Evolutionary conservation across 2,888 invertebrate species (phyloP), one percentile per base, ranked within the genome.

Genomic region (Drosophila nigritarsus): DNA sequence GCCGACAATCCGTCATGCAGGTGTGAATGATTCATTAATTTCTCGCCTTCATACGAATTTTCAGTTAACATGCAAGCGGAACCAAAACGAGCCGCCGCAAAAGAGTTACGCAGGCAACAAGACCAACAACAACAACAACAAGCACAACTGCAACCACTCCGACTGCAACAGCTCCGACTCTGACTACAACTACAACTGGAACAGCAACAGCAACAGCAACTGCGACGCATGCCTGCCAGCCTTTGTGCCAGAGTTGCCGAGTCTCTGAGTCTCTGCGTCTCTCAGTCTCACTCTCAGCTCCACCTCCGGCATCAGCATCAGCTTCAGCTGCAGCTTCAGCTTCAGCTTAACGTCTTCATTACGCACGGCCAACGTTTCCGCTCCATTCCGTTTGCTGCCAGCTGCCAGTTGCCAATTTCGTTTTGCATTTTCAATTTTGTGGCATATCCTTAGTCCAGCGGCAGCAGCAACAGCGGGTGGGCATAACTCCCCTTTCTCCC

Each of bases 1-100:
- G 90, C 89, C 82, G 84, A 88, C 91, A 91, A 92, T 92, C 91
- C 92, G 91, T 91, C 92, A 92, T 92, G 92, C 92, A 92, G 92
- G 92, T 92, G 92, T 91, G 92, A 92, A 92, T 91, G 91, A 92
- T 92, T 92, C 91, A 91, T 91, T 92, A 91, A 92, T 92, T 92
- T 92, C 91, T 91, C 91, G 90, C 91, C 91, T 91, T 91, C 91
- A 89, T 87, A 87, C 88, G 90, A 87, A 87, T 87, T 87, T 86
- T 90, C 82, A 86, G 87, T 87, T 90, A 87, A 87, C 90, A 87
- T 87, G 87, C 87, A 88, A 90, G 87, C 87, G 87, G 86, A 87
- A 87, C 87, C 87, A 70, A 86, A 85, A 87, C 80, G 82, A 85
- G 85, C 82, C 85, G 78, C 87, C 78, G 80, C 76, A 89, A 85